Base-by-base conservation (phyloP, 2,888 invertebrate species). In the Odontocolon sp. region DNA sequence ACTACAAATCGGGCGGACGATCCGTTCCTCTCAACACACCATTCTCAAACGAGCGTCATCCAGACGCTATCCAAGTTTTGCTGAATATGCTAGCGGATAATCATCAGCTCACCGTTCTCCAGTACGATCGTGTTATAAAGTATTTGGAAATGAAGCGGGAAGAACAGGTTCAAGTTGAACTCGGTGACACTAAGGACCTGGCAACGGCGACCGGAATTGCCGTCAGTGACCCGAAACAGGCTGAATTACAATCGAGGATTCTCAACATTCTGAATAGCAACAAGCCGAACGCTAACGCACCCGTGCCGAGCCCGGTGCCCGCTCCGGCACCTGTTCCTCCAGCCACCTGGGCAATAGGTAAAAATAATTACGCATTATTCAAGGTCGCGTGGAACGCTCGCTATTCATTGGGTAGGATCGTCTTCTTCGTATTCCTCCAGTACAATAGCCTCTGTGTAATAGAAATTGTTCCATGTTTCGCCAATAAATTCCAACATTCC, bases 61-160 rank as follows among this genome's bases (percentile, higher is more conserved):
- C 90, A 9, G 90, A 89, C 77, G 89, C 90, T 6, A 85, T 90
- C 73, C 89, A 90, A 82, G 88, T 91, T 45, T 82, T 90, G 38
- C 90, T 98, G 1, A 96, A 96, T 72, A 93, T 97, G 86, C 91
- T 98, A 45, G 95, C 96, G 0, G 96, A 97, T 86, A 97, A 96
- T 84, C 93, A 95, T 59, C 93, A 94, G 9, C 90, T 97, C 42
- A 95, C 96, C 0, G 94, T 94, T 0, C 87, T 94, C 14, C 96
- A 97, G 88, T 96, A 96, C 81, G 96, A 97, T 83, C 94, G 94
- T 79, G 92, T 97, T 8, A 92, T 97, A 59, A 91, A 92, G 66
- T 95, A 95, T 87, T 90, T 96, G 31, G 92, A 95, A 91, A 95
- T 96, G 81, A 93, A 95, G 74, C 92, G 94, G 33, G 95, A 95